These are phyloP conservation scores for Meliscaeva auricollis DNA, from an alignment of 2,888 invertebrate genomes.

Conservation along the genomic window DNA sequence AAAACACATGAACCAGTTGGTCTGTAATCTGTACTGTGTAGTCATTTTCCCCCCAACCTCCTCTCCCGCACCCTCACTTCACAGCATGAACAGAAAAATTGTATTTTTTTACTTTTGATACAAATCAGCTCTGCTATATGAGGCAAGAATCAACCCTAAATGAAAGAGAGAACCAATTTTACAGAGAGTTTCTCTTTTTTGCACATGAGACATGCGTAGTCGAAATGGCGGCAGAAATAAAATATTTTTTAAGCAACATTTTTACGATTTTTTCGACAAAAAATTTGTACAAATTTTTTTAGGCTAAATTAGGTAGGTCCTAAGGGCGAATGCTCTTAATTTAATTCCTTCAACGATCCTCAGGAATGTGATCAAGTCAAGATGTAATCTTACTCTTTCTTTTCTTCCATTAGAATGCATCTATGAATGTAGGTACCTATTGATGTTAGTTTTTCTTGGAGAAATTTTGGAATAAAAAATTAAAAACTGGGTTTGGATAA, in stretches of 20 bases:
- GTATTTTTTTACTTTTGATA: slow-evolving; percentile 2
- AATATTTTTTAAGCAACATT: slow-evolving; percentile 19
- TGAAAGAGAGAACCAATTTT: slow-evolving; percentile 34
- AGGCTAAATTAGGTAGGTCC: not conserved
- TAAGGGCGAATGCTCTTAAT: not conserved
- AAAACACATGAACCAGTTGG: slow-evolving; percentile 18
- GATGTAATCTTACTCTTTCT: not conserved
- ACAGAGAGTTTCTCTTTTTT: slow-evolving; percentile 43
- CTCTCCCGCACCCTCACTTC: too few species aligned
- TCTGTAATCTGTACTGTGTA: not conserved
- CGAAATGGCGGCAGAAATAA: slow-evolving; percentile 15
- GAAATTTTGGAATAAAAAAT: too few species aligned
- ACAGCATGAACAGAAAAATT: not conserved
- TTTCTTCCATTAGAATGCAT: too few species aligned
- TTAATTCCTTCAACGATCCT: slow-evolving; percentile 11
- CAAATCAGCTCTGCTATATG: slow-evolving; percentile 13
- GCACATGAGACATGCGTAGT: slow-evolving; percentile 26
- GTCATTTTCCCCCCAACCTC: not conserved
- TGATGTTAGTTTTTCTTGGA: too few species aligned
- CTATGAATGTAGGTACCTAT: too few species aligned
- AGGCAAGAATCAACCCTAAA: slow-evolving; percentile 27
- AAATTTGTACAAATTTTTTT: too few species aligned
- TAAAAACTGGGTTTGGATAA: too few species aligned
- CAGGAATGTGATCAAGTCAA: slow-evolving; percentile 26
- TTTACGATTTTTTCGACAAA: not conserved